phyloP scores from a whole-genome alignment of 2,888 invertebrate species.

The Drymonia ruficornis region DNA sequence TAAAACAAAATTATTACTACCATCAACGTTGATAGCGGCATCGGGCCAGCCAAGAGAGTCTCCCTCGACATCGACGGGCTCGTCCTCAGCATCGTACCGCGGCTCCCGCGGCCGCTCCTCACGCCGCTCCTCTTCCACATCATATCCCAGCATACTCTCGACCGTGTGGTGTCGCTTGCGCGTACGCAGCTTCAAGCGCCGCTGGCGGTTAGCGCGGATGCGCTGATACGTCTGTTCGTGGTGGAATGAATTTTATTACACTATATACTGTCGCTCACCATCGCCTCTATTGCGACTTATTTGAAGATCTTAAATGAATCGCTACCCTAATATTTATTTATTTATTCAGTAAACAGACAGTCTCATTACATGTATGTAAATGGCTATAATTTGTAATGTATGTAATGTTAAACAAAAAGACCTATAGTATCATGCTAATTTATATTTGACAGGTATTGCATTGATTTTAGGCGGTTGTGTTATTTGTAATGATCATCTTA shows the following conservation, averaged over 20 bases:
- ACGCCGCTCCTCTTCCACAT: constrained; percentile 73
- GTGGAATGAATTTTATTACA: neutral
- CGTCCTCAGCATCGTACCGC: constrained; percentile 78
- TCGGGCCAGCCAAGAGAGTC: constrained; percentile 82
- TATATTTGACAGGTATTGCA: neutral
- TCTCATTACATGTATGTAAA: too few relatives aligned
- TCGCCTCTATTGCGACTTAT: too few relatives aligned
- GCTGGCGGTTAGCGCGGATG: constrained; percentile 80
- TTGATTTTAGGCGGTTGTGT: too few relatives aligned
- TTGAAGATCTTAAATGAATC: too few relatives aligned
- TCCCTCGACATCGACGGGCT: constrained; percentile 80
- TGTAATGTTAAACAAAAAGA: too few relatives aligned
- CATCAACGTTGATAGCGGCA: constrained; percentile 69
- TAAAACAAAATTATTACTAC: constrained; percentile 36
- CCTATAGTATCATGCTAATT: too few relatives aligned
- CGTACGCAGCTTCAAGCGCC: constrained; percentile 77
- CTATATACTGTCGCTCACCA: too few relatives aligned
- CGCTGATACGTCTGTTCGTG: constrained; percentile 75
- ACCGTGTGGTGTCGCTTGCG: constrained; percentile 83
- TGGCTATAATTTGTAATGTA: too few relatives aligned
- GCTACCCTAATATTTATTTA: too few relatives aligned
- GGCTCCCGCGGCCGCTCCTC: constrained; percentile 73
- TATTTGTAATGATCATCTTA: too few relatives aligned
- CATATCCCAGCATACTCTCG: constrained; percentile 83
- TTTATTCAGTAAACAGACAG: too few relatives aligned